Base-by-base conservation (phyloP, 2,113 vertebrate genomes). In the Acrocephalus arundinaceus region DNA sequence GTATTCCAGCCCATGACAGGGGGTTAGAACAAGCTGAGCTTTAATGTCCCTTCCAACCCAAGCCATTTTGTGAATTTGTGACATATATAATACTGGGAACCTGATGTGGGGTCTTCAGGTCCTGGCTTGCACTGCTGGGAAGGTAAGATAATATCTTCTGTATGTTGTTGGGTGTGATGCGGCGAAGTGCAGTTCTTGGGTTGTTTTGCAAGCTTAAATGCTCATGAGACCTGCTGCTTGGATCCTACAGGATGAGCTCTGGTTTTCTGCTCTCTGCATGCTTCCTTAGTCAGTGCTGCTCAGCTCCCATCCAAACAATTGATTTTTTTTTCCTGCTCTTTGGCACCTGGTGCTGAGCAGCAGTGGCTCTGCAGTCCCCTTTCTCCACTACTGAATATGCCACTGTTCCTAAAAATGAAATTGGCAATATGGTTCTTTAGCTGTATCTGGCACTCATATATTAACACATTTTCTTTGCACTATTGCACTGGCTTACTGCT, bases 391-490 rank as follows among this genome's bases (percentile, higher is more conserved):
- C 19, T 39, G 28, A 46, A 58, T 12, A 18, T 33, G 8, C 15
- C 39, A 8, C 24, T 33, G 5, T 61, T 78, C 27, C 39, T 75
- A 28, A 57, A 46, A 74, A 61, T 33, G 35, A 25, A 52, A 20
- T 4, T 22, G 24, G 49, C 28, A 30, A 1, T 54, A 1, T 23
- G 23, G 22, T 37, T 82, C 30, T 79, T 16, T 5, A 66, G 41
- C 25, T 2, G 2, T 57, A 28, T 52, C 62, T 57, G 54, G 30
- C 66, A n/a, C 35, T 71, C 13, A 11, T 39, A 20, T 68, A n/a
- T 28, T 41, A 88, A 45, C 16, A 5, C 0, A 0, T 61, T 77
- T 66, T 81, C 48, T 65, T 39, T 35, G n/a, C 1, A 1, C 22
- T 14, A 2, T 46, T 61, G n/a, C 18, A 4, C 41, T 23, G 19